Base-by-base conservation (phyloP, 2,888 invertebrate species). In the Tanytarsus gracilentus region DNA sequence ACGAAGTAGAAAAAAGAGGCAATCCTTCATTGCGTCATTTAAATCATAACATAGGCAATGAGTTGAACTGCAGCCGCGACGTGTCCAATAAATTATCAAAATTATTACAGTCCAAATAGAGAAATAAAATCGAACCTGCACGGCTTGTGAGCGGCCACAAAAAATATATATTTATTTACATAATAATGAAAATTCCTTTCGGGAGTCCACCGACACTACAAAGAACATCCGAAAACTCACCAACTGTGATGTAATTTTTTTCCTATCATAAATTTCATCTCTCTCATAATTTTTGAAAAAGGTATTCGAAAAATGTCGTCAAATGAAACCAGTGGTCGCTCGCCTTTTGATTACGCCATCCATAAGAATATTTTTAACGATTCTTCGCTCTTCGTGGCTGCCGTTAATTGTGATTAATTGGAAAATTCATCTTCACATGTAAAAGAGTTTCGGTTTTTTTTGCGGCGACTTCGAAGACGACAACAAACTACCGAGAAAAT, bases 351-450 rank as follows among this genome's bases (percentile, higher is more conserved):
- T 44, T 44, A 44, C 44, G 44, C 16, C 36, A 36, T 36, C n/a
- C 16, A 9, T 9, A 23, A 4, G 27, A 18, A 58, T 25, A 55
- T 21, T 23, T 21, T 58, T 48, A 44, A 58, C n/a, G 58, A 58
- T 58, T 58, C 39, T 58, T 23, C 26, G 23, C 33, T 39, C 16
- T 55, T 55, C 36, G n/a, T 36, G n/a, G 11, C 44, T 44, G 18
- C 9, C 44, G 58, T 58, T 58, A 58, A 58, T 58, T 58, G 44
- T 58, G 58, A 58, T 58, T 58, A 58, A 58, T 58, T 58, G 58
- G n/a, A 23, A 23, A 44, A 23, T 11, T 16, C 4, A 11, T 44
- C 23, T 18, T 44, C 14, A 2, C 23, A 18, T 44, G 44, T 44
- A n/a, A n/a, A n/a, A n/a, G n/a, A n/a, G n/a, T n/a, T n/a, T n/a